These are phyloP conservation scores for Isichthys henryi DNA, from an alignment of 2,113 vertebrate species.

Conservation along the genomic window DNA sequence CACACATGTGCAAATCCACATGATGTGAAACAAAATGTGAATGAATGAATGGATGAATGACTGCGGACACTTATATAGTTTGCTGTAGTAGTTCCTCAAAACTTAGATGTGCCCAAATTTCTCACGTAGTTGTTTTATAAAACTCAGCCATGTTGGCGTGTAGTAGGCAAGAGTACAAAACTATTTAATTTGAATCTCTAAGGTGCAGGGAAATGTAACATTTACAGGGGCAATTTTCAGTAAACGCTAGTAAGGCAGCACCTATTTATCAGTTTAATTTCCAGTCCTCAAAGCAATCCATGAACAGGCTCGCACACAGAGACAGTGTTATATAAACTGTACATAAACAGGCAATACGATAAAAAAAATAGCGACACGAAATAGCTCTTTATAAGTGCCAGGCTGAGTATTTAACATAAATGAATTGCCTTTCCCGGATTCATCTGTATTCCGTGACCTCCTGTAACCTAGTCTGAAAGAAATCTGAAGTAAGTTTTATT, in stretches of 20 bases:
- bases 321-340: background rate
- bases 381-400: background rate
- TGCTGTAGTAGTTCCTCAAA: background rate
- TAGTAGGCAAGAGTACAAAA: background rate
- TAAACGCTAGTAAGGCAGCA: background rate
- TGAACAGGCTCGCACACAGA: background rate
- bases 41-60: background rate
- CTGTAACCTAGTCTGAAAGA: background rate
- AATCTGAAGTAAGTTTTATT: background rate
- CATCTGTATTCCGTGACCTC: background rate
- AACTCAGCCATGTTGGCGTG: background rate
- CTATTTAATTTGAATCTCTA: background rate
- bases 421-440: background rate
- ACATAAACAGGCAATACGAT: background rate
- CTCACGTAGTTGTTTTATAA: background rate
- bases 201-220: background rate
- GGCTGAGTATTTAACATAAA: background rate
- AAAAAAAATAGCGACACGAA: background rate
- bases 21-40: background rate
- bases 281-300: background rate
- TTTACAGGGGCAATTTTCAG: background rate
- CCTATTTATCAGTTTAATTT: slow-evolving; percentile 4
- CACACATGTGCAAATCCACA: too few relatives aligned
- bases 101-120: background rate
- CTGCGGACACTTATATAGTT: background rate